Evolutionary conservation across 2,888 invertebrate genomes (phyloP).

Genomic region (Scelioninae gen. 2): DNA sequence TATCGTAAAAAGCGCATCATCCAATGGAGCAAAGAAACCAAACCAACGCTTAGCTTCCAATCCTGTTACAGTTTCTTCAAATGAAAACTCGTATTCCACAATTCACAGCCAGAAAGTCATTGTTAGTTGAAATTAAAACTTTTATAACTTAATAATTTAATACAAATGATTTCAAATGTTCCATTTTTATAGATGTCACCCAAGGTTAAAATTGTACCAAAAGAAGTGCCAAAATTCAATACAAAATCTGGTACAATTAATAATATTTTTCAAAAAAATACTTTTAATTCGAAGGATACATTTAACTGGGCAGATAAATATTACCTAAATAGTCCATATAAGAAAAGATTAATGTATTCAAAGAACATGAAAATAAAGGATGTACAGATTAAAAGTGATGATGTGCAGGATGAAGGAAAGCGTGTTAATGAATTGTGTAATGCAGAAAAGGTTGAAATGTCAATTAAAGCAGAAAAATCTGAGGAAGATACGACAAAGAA

Average conservation of each 20-base stretch:
- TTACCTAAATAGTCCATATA: constrained; percentile 1
- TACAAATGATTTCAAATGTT: not conserved
- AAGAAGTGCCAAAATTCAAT: constrained; percentile 13
- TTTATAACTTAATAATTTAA: not conserved
- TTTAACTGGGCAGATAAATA: constrained; percentile 25
- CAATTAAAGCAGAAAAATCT: not conserved
- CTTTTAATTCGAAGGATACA: not conserved
- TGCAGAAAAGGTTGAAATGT: too few relatives aligned
- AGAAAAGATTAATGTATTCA: not conserved
- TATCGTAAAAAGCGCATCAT: constrained; percentile 38
- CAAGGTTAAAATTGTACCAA: constrained; percentile 4
- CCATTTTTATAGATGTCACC: constrained; percentile 1
- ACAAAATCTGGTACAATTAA: constrained; percentile 1
- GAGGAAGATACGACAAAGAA: not conserved
- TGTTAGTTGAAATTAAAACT: constrained; percentile 1
- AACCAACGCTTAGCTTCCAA: constrained; percentile 8
- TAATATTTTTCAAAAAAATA: not conserved
- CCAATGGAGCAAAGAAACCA: constrained; percentile 9
- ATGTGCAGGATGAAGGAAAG: not conserved
- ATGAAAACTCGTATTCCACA: constrained; percentile 6
- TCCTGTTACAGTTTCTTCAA: constrained; percentile 1
- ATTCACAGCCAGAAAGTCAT: constrained; percentile 22
- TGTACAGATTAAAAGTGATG: not conserved
- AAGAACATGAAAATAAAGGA: constrained; percentile 9
- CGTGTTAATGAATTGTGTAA: too few relatives aligned